phyloP scores from a whole-genome alignment of 2,888 invertebrate genomes.

The Nomada hirtipes region DNA sequence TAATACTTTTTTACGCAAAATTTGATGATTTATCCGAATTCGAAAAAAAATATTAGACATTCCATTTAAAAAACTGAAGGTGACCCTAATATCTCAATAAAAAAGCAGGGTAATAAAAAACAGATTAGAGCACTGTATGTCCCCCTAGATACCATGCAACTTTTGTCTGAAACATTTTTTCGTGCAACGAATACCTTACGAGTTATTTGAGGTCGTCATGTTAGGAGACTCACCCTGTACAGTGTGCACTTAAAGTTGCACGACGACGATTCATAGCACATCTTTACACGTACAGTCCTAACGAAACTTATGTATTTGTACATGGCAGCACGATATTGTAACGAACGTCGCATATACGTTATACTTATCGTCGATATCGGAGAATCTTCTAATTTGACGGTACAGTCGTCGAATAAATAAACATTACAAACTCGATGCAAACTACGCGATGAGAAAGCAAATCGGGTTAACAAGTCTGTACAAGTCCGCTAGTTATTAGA shows the following conservation, averaged over 20 bases:
- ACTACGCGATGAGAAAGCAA: not conserved
- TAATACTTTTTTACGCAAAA: no score
- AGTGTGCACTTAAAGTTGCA: constrained; percentile 21
- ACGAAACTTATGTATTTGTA: constrained; percentile 48
- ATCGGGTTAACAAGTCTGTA: constrained; percentile 44
- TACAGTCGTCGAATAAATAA: constrained; percentile 33
- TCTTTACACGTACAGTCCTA: constrained; percentile 34
- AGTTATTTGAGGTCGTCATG: no score
- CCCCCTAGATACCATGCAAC: no score
- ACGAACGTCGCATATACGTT: constrained; percentile 16
- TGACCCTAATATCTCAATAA: no score
- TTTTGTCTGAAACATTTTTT: no score
- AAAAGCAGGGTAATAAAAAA: no score
- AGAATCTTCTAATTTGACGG: constrained; percentile 2
- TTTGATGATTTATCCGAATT: no score
- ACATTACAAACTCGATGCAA: constrained; percentile 19
- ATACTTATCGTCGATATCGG: constrained; percentile 7
- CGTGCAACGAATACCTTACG: no score
- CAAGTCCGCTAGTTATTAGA: constrained; percentile 23
- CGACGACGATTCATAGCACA: constrained; percentile 48
- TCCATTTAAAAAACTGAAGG: no score
- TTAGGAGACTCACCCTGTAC: no score
- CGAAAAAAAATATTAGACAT: no score
- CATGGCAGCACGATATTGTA: constrained; percentile 40
- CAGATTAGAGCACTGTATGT: no score